phyloP scores from a whole-genome alignment of 2,113 vertebrate species.

The Pipa parva region DNA sequence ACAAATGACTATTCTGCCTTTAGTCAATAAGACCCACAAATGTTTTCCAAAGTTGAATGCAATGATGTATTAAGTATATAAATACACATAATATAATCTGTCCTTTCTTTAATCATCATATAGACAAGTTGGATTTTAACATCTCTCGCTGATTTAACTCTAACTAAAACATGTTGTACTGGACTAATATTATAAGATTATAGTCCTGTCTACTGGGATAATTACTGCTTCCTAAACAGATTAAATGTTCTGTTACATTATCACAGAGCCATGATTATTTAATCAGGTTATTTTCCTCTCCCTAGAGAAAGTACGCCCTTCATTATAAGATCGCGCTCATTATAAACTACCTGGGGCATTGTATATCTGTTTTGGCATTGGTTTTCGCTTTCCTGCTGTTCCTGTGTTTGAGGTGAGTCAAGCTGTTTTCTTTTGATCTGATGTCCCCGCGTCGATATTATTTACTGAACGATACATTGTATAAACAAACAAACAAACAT shows the following conservation, averaged over 20 bases:
- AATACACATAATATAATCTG: no score
- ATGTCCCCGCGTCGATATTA: no score
- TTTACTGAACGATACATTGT: no score
- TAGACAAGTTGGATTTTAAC: no score
- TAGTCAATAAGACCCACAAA: no score
- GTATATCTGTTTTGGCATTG: slow-evolving; percentile 86
- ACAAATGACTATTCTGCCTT: no score
- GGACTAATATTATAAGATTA: slow-evolving; percentile 9
- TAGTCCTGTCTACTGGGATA: slow-evolving; percentile 34
- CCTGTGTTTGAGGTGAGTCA: slow-evolving; percentile 90
- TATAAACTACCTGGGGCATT: slow-evolving; percentile 97
- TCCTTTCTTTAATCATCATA: no score
- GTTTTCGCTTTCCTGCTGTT: slow-evolving; percentile 93
- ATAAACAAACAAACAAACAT: no score
- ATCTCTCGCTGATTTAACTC: background rate
- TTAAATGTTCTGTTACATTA: slow-evolving; percentile 47
- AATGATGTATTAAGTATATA: no score
- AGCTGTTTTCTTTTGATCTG: no score
- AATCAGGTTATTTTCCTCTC: slow-evolving; percentile 56
- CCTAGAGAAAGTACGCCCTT: slow-evolving; percentile 83
- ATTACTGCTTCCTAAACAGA: slow-evolving; percentile 50
- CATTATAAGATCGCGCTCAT: slow-evolving; percentile 92
- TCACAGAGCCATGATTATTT: slow-evolving; percentile 49
- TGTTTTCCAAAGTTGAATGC: no score
- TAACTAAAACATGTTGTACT: slow-evolving; percentile 18